These are phyloP conservation scores for Pycnomerus fuliginosus DNA, from an alignment of 2,888 invertebrate genomes.

Conservation along the genomic window DNA sequence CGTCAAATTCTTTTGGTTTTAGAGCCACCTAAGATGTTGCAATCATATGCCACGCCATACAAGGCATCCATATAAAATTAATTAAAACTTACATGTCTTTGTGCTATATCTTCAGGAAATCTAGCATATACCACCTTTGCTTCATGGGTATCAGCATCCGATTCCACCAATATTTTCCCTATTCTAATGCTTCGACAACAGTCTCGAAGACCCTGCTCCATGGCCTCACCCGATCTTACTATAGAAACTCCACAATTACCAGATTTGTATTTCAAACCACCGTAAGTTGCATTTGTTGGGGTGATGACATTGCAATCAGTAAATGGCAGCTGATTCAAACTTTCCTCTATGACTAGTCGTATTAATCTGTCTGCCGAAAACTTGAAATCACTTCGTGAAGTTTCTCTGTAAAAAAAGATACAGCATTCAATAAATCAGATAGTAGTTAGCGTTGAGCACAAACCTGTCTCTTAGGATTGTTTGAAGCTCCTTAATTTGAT, in stretches of 20 bases:
- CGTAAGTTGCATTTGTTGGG: conserved; percentile 87
- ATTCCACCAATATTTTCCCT: conserved; percentile 97
- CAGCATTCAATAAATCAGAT: no score
- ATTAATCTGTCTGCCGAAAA: conserved; percentile 98
- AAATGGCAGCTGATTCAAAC: conserved; percentile 94
- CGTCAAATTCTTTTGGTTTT: no score
- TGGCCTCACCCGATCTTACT: conserved; percentile 73
- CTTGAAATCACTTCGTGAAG: conserved; percentile 92
- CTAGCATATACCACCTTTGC: conserved; percentile 97
- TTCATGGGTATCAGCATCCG: conserved; percentile 94
- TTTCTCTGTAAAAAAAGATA: conserved; percentile 65
- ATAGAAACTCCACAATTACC: conserved; percentile 99
- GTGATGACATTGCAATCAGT: conserved; percentile 87
- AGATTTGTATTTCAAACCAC: conserved; percentile 92
- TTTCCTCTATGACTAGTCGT: conserved; percentile 96
- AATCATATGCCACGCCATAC: no score
- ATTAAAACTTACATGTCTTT: conserved; percentile 59
- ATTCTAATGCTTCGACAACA: conserved; percentile 98
- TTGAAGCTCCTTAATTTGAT: conserved; percentile 80
- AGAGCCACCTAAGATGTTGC: no score
- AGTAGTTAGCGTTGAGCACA: background rate
- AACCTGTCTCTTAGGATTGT: conserved; percentile 83
- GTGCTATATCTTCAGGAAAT: conserved; percentile 93
- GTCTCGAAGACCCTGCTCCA: conserved; percentile 75
- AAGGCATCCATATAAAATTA: no score